Evolutionary conservation across 2,113 vertebrate genomes (phyloP).

Genomic region (Athene noctua): DNA sequence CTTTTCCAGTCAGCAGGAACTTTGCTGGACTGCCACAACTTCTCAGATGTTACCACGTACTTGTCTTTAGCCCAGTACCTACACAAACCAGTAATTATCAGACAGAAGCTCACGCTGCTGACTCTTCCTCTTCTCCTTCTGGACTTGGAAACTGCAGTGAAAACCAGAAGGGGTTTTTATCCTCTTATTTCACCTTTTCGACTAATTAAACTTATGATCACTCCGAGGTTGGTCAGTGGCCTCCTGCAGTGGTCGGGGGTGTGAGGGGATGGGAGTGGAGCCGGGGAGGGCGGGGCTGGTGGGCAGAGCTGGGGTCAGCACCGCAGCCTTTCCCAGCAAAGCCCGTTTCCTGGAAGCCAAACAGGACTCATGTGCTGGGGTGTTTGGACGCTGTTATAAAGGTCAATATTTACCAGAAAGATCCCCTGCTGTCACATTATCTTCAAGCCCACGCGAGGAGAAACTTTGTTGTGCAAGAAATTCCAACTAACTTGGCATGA

Average conservation of each 20-base stretch:
- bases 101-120: rapidly evolving
- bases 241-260: rapidly evolving
- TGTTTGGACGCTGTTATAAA: not conserved
- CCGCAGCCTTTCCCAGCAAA: not conserved
- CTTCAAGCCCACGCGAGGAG: rapidly evolving
- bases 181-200: not conserved
- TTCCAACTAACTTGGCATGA: not conserved
- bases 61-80: not conserved
- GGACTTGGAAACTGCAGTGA: not conserved
- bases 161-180: not conserved
- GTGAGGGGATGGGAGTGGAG: not conserved
- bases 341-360: not conserved
- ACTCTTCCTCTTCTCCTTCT: not conserved
- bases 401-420: not conserved
- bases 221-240: not conserved
- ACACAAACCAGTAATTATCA: not conserved
- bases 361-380: rapidly evolving
- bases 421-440: not conserved
- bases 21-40: too few species aligned
- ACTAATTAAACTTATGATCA: not conserved
- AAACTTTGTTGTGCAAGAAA: not conserved
- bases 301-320: not conserved
- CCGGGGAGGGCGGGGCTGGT: not conserved
- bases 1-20: too few species aligned
- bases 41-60: too few species aligned